These are phyloP conservation scores for Hypsopygia costalis DNA, from an alignment of 2,888 invertebrate species.

Conservation along the genomic window DNA sequence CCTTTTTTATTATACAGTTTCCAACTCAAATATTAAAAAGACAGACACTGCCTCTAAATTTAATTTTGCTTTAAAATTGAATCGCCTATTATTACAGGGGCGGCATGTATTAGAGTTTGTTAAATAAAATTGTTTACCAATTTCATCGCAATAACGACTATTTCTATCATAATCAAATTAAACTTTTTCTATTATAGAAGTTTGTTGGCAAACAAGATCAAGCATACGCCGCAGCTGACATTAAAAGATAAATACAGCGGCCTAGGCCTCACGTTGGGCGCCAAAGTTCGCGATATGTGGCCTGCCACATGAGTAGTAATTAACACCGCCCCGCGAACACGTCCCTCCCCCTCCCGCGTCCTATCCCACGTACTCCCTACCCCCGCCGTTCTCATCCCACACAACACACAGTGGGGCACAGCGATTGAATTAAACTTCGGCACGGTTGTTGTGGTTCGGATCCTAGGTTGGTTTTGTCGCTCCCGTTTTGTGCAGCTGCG, in stretches of 20 bases:
- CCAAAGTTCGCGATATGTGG: conserved; percentile 77
- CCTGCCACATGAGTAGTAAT: conserved; percentile 75
- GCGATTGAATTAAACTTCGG: conserved; percentile 79
- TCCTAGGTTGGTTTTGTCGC: conserved; percentile 72
- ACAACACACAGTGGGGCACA: conserved; percentile 56
- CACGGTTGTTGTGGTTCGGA: conserved; percentile 73
- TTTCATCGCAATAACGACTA: no score
- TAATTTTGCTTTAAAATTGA: no score
- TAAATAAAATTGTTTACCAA: no score
- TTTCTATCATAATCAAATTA: conserved; percentile 12
- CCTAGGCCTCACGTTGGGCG: conserved; percentile 55
- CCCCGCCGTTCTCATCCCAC: conserved; percentile 21
- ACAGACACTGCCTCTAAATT: no score
- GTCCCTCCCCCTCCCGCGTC: conserved; percentile 24
- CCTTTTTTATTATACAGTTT: no score
- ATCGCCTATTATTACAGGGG: no score
- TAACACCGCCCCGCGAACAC: conserved; percentile 62
- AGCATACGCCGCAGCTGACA: conserved; percentile 46
- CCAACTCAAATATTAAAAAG: no score
- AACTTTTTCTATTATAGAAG: conserved; percentile 42
- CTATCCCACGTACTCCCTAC: conserved; percentile 17
- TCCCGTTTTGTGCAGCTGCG: conserved; percentile 69
- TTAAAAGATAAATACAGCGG: conserved; percentile 66
- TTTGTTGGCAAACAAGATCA: conserved; percentile 45
- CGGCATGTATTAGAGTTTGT: no score